A percentile compares a stretch with the other conserved stretches of the same genome.
These are phyloP conservation scores for Passer montanus DNA, from an alignment of 2,113 vertebrate species.

Conservation along the genomic window DNA sequence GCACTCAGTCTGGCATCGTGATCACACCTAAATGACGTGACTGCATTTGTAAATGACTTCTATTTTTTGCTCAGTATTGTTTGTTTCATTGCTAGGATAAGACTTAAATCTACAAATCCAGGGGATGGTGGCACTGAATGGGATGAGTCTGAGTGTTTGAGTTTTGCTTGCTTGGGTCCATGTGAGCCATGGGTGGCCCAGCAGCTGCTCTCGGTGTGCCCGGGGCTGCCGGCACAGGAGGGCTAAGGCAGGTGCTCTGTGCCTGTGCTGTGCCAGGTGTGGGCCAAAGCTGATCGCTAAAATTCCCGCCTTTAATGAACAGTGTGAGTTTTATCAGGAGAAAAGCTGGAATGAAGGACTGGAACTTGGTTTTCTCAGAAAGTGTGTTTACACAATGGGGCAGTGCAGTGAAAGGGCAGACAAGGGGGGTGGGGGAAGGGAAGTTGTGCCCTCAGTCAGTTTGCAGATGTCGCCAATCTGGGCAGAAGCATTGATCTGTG, in stretches of 20 bases:
- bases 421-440: accelerated
- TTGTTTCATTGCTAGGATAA: background rate
- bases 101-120: background rate
- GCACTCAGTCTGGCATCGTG: background rate
- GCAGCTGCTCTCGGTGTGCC: background rate
- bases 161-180: background rate
- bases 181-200: background rate
- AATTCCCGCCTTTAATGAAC: background rate
- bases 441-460: background rate
- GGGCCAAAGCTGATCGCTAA: background rate
- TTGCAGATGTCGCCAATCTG: background rate
- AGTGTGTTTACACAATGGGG: background rate
- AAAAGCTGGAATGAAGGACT: background rate
- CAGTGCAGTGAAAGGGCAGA: background rate
- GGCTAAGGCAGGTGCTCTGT: background rate
- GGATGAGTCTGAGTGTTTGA: accelerated
- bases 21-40: accelerated
- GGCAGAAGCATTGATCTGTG: background rate
- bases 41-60: background rate
- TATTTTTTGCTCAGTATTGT: background rate
- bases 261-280: background rate
- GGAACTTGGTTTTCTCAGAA: background rate
- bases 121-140: background rate
- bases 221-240: background rate
- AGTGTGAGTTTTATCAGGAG: background rate